phyloP scores from a whole-genome alignment of 2,797 vertebrate species.

The Sebastes minor region DNA sequence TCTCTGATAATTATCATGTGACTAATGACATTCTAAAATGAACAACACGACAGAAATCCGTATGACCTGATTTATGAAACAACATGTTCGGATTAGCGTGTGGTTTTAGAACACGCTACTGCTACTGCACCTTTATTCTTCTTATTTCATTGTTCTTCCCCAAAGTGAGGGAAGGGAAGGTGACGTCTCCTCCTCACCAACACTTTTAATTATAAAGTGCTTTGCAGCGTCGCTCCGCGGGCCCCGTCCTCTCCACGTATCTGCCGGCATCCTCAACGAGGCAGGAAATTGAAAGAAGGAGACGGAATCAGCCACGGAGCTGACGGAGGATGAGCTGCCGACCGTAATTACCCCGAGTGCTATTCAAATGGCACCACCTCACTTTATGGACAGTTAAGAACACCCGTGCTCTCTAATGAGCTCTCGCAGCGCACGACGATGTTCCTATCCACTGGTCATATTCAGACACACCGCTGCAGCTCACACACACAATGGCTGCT shows the following conservation, averaged over 20 bases:
- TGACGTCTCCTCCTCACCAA: constrained; percentile 32
- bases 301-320: constrained; percentile 61
- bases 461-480: constrained; percentile 45
- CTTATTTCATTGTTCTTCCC: constrained; percentile 6
- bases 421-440: constrained; percentile 56
- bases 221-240: constrained; percentile 40
- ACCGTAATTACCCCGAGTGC: constrained; percentile 75
- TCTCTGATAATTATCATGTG: constrained; percentile 38
- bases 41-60: not conserved
- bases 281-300: constrained; percentile 80
- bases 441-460: constrained; percentile 67
- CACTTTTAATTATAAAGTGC: constrained; percentile 70
- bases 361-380: constrained; percentile 69
- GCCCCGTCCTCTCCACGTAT: constrained; percentile 39
- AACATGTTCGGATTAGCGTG: not conserved
- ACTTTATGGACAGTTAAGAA: constrained; percentile 76
- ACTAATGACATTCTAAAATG: constrained; percentile 44
- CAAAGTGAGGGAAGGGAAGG: not conserved
- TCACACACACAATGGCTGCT: constrained; percentile 44
- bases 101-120: not conserved
- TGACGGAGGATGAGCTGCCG: constrained; percentile 65
- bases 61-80: constrained; percentile 24
- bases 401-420: constrained; percentile 64
- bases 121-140: constrained; percentile 18
- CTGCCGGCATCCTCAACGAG: constrained; percentile 69